Percentiles rank a stretch among this genome's conserved stretches.
Evolutionary conservation across 1,140 invertebrate species (phyloP).

Genomic region (Zaprionus capensis): DNA sequence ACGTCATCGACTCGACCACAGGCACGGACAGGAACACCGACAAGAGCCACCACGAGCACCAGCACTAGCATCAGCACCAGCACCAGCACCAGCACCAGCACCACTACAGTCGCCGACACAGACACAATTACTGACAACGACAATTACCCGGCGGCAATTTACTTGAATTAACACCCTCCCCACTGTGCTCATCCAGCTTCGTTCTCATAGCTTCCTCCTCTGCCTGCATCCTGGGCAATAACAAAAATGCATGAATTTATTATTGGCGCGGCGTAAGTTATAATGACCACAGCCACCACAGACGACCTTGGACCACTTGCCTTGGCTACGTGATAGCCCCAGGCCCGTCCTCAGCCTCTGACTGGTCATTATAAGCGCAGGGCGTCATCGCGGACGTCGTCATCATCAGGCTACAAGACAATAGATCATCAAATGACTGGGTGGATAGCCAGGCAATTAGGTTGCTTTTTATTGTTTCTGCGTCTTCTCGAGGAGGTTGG

Average conservation of each 20-base stretch:
- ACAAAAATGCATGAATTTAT: constrained; percentile 73
- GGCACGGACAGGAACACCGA: constrained; percentile 14
- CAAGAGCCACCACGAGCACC: constrained; percentile 20
- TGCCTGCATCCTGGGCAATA: constrained; percentile 13
- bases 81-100: constrained; percentile 25
- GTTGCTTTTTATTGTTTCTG: constrained; percentile 41
- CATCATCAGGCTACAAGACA: constrained; percentile 36
- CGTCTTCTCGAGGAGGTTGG: constrained; percentile 15
- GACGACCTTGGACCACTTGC: constrained; percentile 66
- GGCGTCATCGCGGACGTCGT: background rate
- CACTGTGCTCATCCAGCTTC: constrained; percentile 29
- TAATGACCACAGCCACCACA: constrained; percentile 32
- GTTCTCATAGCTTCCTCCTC: constrained; percentile 62
- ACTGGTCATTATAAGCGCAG: constrained; percentile 1
- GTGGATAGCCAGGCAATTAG: constrained; percentile 39
- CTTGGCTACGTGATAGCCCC: constrained; percentile 58
- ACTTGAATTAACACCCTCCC: constrained; percentile 72
- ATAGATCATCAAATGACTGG: constrained; percentile 53
- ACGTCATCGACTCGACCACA: constrained; percentile 22
- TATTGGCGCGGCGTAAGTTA: constrained; percentile 55
- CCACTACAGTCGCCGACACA: constrained; percentile 23
- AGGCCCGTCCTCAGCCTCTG: background rate
- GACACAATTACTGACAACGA: constrained; percentile 62
- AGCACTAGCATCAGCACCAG: constrained; percentile 37
- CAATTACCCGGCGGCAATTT: constrained; percentile 79